Percentiles rank a stretch among this genome's conserved stretches.
Conservation (phyloP, 2,888 invertebrate species). For the Lochmaea capreae region DNA sequence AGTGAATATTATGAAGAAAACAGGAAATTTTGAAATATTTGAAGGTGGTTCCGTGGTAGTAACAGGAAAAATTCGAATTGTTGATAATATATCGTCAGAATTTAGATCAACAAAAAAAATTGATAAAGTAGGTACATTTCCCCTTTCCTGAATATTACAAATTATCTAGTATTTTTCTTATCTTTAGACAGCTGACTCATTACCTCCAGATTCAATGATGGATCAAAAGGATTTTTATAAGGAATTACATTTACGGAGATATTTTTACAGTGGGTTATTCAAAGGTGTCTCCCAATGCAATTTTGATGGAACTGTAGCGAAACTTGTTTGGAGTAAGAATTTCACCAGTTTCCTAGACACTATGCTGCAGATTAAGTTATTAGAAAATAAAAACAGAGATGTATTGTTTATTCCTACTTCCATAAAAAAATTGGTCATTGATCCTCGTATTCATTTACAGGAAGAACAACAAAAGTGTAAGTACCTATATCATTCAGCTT, state of each 20-base stretch:
- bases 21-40: constrained; percentile 54
- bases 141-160: too few species aligned
- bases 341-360: constrained; percentile 79
- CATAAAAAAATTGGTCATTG: constrained; percentile 69
- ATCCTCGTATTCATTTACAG: constrained; percentile 65
- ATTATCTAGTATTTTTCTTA: constrained; percentile 16
- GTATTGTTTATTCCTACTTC: constrained; percentile 71
- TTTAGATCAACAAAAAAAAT: constrained; percentile 14
- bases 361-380: constrained; percentile 73
- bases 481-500: too few species aligned
- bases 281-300: constrained; percentile 67
- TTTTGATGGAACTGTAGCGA: constrained; percentile 61
- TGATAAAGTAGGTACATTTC: background rate
- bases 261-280: constrained; percentile 68
- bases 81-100: constrained; percentile 66
- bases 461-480: constrained; percentile 27
- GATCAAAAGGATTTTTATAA: constrained; percentile 60
- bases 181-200: background rate
- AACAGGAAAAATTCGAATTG: constrained; percentile 72
- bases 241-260: constrained; percentile 68
- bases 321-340: constrained; percentile 70
- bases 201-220: constrained; percentile 6
- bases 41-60: constrained; percentile 77
- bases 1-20: constrained; percentile 51
- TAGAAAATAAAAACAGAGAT: constrained; percentile 63